Base-by-base conservation (phyloP, 2,888 invertebrate genomes). In the Perizoma flavofasciatum region DNA sequence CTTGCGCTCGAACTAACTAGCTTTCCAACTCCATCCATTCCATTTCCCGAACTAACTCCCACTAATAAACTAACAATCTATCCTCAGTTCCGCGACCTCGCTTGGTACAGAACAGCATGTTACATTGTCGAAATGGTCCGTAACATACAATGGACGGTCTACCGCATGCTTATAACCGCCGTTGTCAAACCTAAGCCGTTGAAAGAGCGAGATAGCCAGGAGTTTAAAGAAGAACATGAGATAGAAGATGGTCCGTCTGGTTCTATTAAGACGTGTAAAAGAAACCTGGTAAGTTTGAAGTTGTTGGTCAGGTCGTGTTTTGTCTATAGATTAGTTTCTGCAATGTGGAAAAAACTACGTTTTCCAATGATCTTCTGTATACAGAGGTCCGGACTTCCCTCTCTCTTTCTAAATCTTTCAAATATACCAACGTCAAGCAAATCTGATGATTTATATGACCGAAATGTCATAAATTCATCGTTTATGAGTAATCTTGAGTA, bases 81-180 rank as follows among this genome's bases (percentile, higher is more conserved):
- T 75, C 67, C 81, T 56, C 85, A 88, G 87, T 77, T 78, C 65
- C 67, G 69, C 58, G 69, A 71, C 40, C 58, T 79, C 59, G 68
- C 66, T 34, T 86, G 83, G 85, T 72, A 59, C 53, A 67, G 78
- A 62, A 79, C 77, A 69, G 75, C 75, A 68, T 71, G 68, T 59
- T 78, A 72, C 66, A 66, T 86, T 60, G 69, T 81, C 65, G 63
- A 69, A 43, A 66, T 81, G 65, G 61, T 81, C 56, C 74, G 72
- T 49, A 75, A 80, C 65, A 83, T 86, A 83, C 72, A 77, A 45
- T 75, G 68, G 67, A 55, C 72, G 51, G 39, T 85, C 5, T 75
- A 74, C 74, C 73, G 74, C 60, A 60, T 83, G 44, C 56, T 82
- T 45, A 46, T 78, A 39, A 71, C 69, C 40, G 63, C 79, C 34